Evolutionary conservation across 1,140 invertebrate genomes (phyloP), one percentile per base, ranked within the genome.

Genomic region (Propsilocerus akamusi): DNA sequence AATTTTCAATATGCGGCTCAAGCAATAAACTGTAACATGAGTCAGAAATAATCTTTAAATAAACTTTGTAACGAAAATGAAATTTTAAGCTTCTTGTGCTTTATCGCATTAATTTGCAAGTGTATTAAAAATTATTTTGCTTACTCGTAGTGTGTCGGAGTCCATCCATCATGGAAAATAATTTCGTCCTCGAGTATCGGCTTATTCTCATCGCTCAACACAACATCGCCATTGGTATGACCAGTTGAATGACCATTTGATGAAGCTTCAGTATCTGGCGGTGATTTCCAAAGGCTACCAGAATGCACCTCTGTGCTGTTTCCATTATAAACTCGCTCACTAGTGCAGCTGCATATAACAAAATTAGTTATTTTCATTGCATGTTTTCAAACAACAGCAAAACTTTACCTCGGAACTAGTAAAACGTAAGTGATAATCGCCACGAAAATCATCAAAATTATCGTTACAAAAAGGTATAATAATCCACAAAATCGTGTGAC

Each of bases 161-260:
- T 58, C 62, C 62, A 64, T 46, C 62, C 62, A 10, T 64, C 62
- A 30, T 57, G 56, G 0, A 64, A 52, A 25, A 60, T 54, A 10
- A 64, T 49, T 10, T 53, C 51, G 3, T 26, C 34, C 14, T 41
- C 34, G 34, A 20, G 17, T 20, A 41, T 41, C 34, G 17, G 17
- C 17, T 41, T 41, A 41, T 14, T 20, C 11, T 41, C 14, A 41
- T 41, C 34, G 17, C 34, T 41, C n/a, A 41, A 20, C 34, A 41
- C 34, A 41, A 14, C 34, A 41, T 41, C 34, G 2, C 34, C 34
- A 20, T 41, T 41, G 8, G 30, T 8, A 34, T 51, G 22, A 55
- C 46, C 51, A n/a, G n/a, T n/a, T n/a, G n/a, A n/a, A n/a, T n/a
- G n/a, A n/a, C n/a, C n/a, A n/a, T n/a, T n/a, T n/a, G n/a, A n/a